Evolutionary conservation across 2,113 vertebrate genomes (phyloP).

Genomic region (Erythrolamprus reginae): DNA sequence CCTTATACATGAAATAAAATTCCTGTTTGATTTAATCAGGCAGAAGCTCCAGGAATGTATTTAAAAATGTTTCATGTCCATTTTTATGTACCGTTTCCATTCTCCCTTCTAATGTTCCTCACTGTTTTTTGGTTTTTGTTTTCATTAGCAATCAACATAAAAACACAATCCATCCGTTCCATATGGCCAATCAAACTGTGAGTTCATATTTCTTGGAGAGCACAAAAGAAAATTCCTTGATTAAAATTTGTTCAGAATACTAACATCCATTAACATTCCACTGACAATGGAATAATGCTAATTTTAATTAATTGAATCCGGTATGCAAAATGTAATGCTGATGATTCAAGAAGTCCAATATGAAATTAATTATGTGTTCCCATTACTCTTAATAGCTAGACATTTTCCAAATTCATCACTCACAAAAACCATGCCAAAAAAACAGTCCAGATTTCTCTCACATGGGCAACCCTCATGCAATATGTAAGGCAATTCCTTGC

Average conservation of each 20-base stretch:
- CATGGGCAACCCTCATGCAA: fast-evolving
- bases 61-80: neutral
- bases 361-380: slow-evolving; percentile 33
- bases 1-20: neutral
- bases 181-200: neutral
- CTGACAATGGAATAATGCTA: slow-evolving; percentile 40
- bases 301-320: slow-evolving; percentile 46
- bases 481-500: neutral
- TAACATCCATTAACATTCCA: slow-evolving; percentile 46
- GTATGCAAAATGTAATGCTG: slow-evolving; percentile 23
- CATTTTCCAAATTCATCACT: slow-evolving; percentile 3
- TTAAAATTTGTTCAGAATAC: slow-evolving; percentile 50
- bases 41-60: neutral
- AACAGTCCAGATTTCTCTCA: neutral
- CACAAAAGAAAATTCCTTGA: neutral
- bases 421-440: neutral
- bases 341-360: slow-evolving; percentile 21
- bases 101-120: neutral
- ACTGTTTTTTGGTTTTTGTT: slow-evolving; percentile 18
- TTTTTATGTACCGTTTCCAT: slow-evolving; percentile 1
- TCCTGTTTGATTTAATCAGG: neutral
- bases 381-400: slow-evolving; percentile 19
- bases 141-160: slow-evolving; percentile 35
- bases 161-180: slow-evolving; percentile 28
- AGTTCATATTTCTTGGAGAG: neutral